A percentile compares a stretch with the other conserved stretches of the same genome.
Conservation (phyloP, 2,797 vertebrate genomes). For the Tiaroga cobitis region DNA sequence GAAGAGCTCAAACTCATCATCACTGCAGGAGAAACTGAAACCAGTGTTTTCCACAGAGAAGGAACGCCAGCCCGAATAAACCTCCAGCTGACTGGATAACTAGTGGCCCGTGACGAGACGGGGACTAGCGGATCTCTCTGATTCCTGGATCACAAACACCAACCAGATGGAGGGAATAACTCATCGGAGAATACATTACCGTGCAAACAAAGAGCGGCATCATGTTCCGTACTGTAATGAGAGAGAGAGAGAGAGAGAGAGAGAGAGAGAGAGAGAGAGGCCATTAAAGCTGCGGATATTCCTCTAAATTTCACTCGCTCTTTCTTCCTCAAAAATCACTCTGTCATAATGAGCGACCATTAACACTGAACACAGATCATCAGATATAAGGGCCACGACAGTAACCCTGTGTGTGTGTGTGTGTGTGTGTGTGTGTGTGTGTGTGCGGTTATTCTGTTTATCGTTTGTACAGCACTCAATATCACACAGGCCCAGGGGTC, state of each 20-base stretch:
- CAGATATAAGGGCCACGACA: slow-evolving; percentile 52
- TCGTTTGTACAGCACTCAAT: slow-evolving; percentile 25
- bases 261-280: too few species aligned
- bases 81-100: too few species aligned
- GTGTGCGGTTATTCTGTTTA: background rate
- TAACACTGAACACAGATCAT: slow-evolving; percentile 45
- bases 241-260: background rate
- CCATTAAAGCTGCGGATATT: slow-evolving; percentile 1
- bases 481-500: background rate
- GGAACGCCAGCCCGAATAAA: too few species aligned
- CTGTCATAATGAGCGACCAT: slow-evolving; percentile 41
- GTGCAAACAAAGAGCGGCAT: background rate
- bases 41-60: too few species aligned
- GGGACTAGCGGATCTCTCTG: background rate
- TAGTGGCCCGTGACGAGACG: too few species aligned
- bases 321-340: slow-evolving; percentile 17
- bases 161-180: slow-evolving; percentile 1
- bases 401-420: slow-evolving; percentile 44
- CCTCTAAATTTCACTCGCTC: background rate
- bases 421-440: slow-evolving; percentile 28
- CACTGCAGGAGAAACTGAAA: too few species aligned
- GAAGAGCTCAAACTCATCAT: too few species aligned
- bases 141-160: background rate
- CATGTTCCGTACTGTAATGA: slow-evolving; percentile 9
- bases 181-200: background rate